A percentile compares a stretch with the other conserved stretches of the same genome.
Conservation (phyloP, 2,888 invertebrate species). For the Pseudeuparius sepicola region DNA sequence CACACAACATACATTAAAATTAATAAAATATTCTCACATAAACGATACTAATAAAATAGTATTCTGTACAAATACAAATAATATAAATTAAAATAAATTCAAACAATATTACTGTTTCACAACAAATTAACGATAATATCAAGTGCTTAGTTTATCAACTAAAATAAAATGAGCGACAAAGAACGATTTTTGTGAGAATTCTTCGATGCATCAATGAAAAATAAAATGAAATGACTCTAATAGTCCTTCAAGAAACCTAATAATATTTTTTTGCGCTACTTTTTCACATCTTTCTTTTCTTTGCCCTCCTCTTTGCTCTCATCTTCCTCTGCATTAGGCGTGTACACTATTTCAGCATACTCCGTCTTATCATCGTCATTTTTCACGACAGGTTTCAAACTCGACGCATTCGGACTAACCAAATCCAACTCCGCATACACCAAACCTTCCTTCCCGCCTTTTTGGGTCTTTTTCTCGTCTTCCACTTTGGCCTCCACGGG, state of each 20-base stretch:
- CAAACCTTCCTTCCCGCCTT: slow-evolving; percentile 38
- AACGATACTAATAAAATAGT: neutral
- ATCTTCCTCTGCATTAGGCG: slow-evolving; percentile 30
- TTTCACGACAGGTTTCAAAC: slow-evolving; percentile 35
- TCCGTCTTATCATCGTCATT: slow-evolving; percentile 53
- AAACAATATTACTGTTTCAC: no score
- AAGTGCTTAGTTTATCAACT: no score
- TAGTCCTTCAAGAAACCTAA: no score
- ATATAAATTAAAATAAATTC: no score
- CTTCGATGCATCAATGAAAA: no score
- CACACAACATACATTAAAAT: no score
- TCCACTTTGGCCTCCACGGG: slow-evolving; percentile 14
- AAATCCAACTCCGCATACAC: slow-evolving; percentile 67
- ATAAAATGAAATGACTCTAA: no score
- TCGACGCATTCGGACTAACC: slow-evolving; percentile 35
- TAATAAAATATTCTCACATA: no score
- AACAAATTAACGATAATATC: no score
- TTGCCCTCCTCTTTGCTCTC: slow-evolving; percentile 15
- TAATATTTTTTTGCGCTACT: no score
- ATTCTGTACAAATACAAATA: neutral
- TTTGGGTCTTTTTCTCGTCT: slow-evolving; percentile 15
- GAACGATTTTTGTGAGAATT: no score
- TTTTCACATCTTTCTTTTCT: slow-evolving; percentile 16
- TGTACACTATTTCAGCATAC: slow-evolving; percentile 76
- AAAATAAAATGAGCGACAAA: no score